A percentile compares a stretch with the other conserved stretches of the same genome.
Conservation (phyloP, 2,888 invertebrate genomes). For the Perithous albicinctus region DNA sequence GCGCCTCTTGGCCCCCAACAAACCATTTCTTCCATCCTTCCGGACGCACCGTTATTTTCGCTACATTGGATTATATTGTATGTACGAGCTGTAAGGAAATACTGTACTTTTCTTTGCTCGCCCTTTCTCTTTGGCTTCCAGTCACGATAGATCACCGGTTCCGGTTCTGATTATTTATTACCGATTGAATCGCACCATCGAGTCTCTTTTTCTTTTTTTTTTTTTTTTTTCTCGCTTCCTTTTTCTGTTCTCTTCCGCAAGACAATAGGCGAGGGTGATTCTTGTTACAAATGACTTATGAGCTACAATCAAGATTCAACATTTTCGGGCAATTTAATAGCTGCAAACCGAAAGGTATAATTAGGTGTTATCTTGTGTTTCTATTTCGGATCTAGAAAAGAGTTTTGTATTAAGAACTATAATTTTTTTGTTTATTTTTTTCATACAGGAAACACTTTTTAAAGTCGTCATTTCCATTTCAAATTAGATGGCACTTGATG, state of each 20-base stretch:
- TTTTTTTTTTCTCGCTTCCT: neutral
- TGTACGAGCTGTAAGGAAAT: conserved; percentile 12
- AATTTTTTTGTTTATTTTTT: neutral
- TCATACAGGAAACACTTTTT: neutral
- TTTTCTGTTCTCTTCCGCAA: neutral
- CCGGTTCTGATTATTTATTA: conserved; percentile 43
- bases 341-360: neutral
- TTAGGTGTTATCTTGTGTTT: neutral
- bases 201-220: neutral
- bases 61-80: conserved; percentile 5
- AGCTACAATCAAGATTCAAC: neutral
- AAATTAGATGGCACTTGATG: neutral
- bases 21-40: conserved; percentile 50
- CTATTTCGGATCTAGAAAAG: neutral
- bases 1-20: conserved; percentile 39
- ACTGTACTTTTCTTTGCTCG: conserved; percentile 11
- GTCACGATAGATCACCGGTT: conserved; percentile 41
- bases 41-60: conserved; percentile 47
- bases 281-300: neutral
- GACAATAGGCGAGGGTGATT: conserved; percentile 1
- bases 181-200: conserved; percentile 25
- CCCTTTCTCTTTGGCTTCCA: neutral
- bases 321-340: neutral
- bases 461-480: neutral
- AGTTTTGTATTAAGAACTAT: neutral